Conservation (phyloP, 2,888 invertebrate species). For the Xestia sexstrigata region DNA sequence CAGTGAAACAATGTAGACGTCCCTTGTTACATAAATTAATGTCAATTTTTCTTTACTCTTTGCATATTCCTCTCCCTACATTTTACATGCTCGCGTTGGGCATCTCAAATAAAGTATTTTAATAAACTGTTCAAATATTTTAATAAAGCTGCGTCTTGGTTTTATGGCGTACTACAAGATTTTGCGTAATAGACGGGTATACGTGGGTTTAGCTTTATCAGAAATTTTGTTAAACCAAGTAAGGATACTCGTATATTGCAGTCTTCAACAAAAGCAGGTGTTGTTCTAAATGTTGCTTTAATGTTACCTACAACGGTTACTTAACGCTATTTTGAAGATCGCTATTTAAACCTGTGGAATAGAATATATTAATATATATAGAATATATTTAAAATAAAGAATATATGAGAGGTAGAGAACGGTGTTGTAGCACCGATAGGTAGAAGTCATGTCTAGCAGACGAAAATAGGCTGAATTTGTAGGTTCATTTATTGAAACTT, state of each 20-base stretch:
- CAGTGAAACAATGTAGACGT: conserved; percentile 25
- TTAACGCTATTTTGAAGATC: neutral
- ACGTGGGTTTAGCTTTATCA: neutral
- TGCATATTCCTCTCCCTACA: conserved; percentile 12
- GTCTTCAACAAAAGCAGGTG: neutral
- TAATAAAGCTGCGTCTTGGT: conserved; percentile 45
- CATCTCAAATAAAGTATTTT: conserved; percentile 53
- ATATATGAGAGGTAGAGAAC: neutral
- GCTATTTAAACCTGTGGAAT: neutral
- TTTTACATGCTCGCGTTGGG: conserved; percentile 17
- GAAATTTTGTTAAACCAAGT: conserved; percentile 3
- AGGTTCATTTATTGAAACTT: neutral
- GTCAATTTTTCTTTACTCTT: conserved; percentile 14
- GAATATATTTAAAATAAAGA: too few relatives aligned
- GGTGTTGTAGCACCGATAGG: neutral
- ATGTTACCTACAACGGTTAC: neutral
- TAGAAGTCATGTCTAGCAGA: neutral
- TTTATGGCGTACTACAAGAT: conserved; percentile 30
- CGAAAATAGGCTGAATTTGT: neutral
- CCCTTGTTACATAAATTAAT: conserved; percentile 34
- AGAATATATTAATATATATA: too few relatives aligned
- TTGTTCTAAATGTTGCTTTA: neutral
- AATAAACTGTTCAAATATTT: conserved; percentile 60
- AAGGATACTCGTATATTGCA: conserved; percentile 1
- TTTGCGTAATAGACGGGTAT: conserved; percentile 24